Base-by-base conservation (phyloP, 2,888 invertebrate species). In the Germaria angustata region DNA sequence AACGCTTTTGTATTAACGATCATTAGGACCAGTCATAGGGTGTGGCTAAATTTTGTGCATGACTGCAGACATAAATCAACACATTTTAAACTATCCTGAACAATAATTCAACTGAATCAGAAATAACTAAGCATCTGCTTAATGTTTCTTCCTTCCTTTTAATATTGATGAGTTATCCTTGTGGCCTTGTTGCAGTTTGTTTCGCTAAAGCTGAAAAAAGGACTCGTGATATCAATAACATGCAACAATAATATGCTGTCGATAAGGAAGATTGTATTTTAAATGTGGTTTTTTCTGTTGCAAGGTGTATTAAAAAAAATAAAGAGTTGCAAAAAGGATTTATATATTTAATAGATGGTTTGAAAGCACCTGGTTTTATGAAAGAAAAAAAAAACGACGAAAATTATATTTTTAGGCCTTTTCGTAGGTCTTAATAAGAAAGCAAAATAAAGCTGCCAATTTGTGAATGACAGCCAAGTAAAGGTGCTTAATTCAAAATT, bases 261-360 rank as follows among this genome's bases (percentile, higher is more conserved):
- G 9, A 53, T 53, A 53, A 53, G 2, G 3, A 53, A 9, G 32
- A 53, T 28, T 55, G 55, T 39, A 3, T 17, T 15, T 55, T 41
- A 32, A 46, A 41, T 41, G 28, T 28, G 41, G 34, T 34, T 11
- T 7, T 17, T 24, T 53, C 22, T 24, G 7, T 53, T 53, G 66
- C 66, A 68, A 68, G 68, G 53, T 68, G 68, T 55, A n/a, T 22
- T n/a, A n/a, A n/a, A n/a, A n/a, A n/a, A n/a, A 28, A 41, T 6
- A 17, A 39, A 55, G 17, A 53, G 24, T 51, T 32, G 17, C 68
- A 22, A 32, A 13, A 55, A 55, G 28, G 72, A 72, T 59, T 59
- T 71, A 13, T 71, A 13, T 59, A 34, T 49, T 49, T 71, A 36
- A 17, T 8, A 59, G 36, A 28, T 55, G 41, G 34, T 28, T 44